Evolutionary conservation across 30 jellyfish, hydroid and myxozoan species (phyloP).

Genomic region (Mastigias papua): DNA sequence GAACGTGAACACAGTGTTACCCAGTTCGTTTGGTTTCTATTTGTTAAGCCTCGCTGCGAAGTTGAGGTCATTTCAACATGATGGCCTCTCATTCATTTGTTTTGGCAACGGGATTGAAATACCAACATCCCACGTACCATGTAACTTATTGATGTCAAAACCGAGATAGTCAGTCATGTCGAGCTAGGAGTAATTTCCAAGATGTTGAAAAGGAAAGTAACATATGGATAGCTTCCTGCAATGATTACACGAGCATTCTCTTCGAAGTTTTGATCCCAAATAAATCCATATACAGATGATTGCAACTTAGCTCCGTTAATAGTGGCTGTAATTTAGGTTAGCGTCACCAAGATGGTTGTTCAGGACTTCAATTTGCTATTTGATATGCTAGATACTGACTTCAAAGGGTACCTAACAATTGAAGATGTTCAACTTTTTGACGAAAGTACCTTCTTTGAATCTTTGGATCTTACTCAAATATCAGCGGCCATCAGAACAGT

Average conservation of each 20-base stretch:
- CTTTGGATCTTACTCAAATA: slow-evolving; percentile 77
- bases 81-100: slow-evolving; percentile 8
- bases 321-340: too few relatives aligned
- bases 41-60: slow-evolving; percentile 3
- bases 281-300: not conserved
- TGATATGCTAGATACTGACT: slow-evolving; percentile 76
- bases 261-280: too few relatives aligned
- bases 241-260: too few relatives aligned
- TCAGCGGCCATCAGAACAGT: slow-evolving; percentile 76
- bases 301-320: too few relatives aligned
- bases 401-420: slow-evolving; percentile 78
- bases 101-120: slow-evolving; percentile 42
- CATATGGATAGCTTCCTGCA: too few relatives aligned
- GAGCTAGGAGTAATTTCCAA: too few relatives aligned
- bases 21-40: too few relatives aligned
- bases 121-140: slow-evolving; percentile 39
- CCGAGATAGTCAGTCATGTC: too few relatives aligned
- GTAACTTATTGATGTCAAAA: not conserved
- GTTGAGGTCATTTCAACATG: slow-evolving; percentile 18
- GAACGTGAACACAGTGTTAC: too few relatives aligned
- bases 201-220: too few relatives aligned
- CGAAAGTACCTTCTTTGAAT: slow-evolving; percentile 73
- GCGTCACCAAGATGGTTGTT: slow-evolving; percentile 84
- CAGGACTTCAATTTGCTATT: slow-evolving; percentile 85
- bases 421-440: slow-evolving; percentile 83